A percentile compares a stretch with the other conserved stretches of the same genome.
These are phyloP conservation scores for Clarias platycephalus DNA, from an alignment of 2,797 vertebrate species.

Conservation along the genomic window DNA sequence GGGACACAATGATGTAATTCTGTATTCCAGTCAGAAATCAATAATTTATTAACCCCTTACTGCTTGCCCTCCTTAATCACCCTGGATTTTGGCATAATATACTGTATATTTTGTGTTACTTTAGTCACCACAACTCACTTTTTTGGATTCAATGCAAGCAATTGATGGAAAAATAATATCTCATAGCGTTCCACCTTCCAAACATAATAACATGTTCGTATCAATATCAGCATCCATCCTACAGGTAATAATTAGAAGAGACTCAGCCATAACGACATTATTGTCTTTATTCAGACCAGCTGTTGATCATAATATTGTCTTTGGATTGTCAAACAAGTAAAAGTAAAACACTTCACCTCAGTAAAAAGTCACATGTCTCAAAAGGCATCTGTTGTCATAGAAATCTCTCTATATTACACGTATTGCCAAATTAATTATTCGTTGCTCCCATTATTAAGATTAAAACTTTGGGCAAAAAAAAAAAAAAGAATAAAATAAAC, in stretches of 20 bases:
- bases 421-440: slow-evolving; percentile 52
- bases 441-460: background rate
- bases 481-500: slow-evolving; percentile 54
- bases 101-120: no score
- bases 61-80: no score
- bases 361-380: slow-evolving; percentile 49
- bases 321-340: slow-evolving; percentile 37
- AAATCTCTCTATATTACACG: slow-evolving; percentile 58
- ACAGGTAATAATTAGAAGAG: background rate
- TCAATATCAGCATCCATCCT: background rate
- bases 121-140: no score
- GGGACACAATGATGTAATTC: background rate
- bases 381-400: slow-evolving; percentile 60
- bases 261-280: slow-evolving; percentile 30
- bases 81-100: no score
- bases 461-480: background rate
- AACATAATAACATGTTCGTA: background rate
- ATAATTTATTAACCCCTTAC: no score
- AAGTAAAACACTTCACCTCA: slow-evolving; percentile 50
- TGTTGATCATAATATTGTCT: slow-evolving; percentile 66
- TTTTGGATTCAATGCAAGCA: background rate
- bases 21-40: background rate
- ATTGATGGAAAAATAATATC: background rate
- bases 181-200: no score
- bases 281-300: slow-evolving; percentile 63